Conservation (phyloP, 2,113 vertebrate species). For the Pelobates fuscus region DNA sequence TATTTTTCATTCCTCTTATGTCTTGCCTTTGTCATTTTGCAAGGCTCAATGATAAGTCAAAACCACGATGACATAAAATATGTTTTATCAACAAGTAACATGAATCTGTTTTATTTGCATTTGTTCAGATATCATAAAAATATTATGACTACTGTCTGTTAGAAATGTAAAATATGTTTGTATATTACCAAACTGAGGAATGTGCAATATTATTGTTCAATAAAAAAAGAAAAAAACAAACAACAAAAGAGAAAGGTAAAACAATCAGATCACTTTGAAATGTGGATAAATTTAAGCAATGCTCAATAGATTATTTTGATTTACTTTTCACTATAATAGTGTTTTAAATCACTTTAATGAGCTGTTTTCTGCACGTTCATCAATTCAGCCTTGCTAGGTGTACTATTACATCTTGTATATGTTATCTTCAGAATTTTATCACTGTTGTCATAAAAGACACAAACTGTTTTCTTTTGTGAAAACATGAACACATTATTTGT, state of each 20-base stretch:
- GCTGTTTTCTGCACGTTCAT: conserved; percentile 32
- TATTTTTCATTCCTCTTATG: neutral
- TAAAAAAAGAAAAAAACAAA: conserved; percentile 4
- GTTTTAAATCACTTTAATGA: conserved; percentile 42
- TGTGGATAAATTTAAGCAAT: conserved; percentile 14
- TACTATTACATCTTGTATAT: conserved; percentile 27
- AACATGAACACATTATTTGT: no score
- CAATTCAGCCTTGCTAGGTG: conserved; percentile 24
- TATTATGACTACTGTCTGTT: conserved; percentile 25
- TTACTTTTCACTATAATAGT: conserved; percentile 35
- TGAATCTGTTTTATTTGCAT: conserved; percentile 9
- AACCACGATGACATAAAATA: neutral
- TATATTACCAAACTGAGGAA: conserved; percentile 35
- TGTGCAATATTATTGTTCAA: conserved; percentile 27
- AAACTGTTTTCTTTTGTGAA: no score
- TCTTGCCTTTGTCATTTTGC: neutral
- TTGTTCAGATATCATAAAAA: conserved; percentile 13
- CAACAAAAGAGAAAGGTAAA: conserved; percentile 12
- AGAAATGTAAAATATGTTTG: conserved; percentile 25
- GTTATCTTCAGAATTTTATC: conserved; percentile 18
- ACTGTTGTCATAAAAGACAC: neutral
- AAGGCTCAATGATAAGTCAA: neutral
- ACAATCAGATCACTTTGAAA: conserved; percentile 25
- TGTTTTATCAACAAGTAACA: neutral
- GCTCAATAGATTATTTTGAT: conserved; percentile 33